Base-by-base conservation (phyloP, 2,888 invertebrate genomes). In the Calliscelio sp. region DNA sequence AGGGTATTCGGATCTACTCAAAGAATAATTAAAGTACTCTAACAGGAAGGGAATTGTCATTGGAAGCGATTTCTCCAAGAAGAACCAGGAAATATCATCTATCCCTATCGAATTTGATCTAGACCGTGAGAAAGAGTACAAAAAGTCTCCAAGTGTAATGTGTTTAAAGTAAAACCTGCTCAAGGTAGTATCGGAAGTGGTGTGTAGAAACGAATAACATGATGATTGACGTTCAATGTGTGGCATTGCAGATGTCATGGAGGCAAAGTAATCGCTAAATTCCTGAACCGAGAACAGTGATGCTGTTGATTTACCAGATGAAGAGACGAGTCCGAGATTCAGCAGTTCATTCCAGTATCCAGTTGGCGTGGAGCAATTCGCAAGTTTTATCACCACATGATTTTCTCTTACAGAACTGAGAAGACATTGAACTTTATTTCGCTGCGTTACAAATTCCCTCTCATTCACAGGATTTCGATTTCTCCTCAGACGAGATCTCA, bases 401-500 rank as follows among this genome's bases (percentile, higher is more conserved):
- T 5, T 11, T 11, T 38, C 14, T 14, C 38, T 7, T 11, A 7
- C 14, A 11, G 2, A 3, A 14, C 3, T 11, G 14, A 38, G 6
- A 2, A 38, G 38, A 14, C 14, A n/a, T n/a, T n/a, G n/a, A n/a
- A n/a, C n/a, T n/a, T n/a, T n/a, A n/a, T n/a, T n/a, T n/a, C n/a
- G n/a, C n/a, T n/a, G n/a, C n/a, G n/a, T n/a, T n/a, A n/a, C n/a
- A n/a, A n/a, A n/a, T n/a, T n/a, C n/a, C n/a, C n/a, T n/a, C n/a
- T n/a, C n/a, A n/a, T n/a, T n/a, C n/a, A n/a, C n/a, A n/a, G n/a
- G n/a, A n/a, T n/a, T n/a, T n/a, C n/a, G n/a, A n/a, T n/a, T n/a
- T 38, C 55, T 57, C 18, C 55, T 57, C 55, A 32, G 32, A 25
- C 28, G 55, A 6, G 28, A 28, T 57, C 55, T 14, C 11, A 57